A percentile compares a stretch with the other conserved stretches of the same genome.
Conservation (phyloP, 2,888 invertebrate species). For the Celastrina argiolus region DNA sequence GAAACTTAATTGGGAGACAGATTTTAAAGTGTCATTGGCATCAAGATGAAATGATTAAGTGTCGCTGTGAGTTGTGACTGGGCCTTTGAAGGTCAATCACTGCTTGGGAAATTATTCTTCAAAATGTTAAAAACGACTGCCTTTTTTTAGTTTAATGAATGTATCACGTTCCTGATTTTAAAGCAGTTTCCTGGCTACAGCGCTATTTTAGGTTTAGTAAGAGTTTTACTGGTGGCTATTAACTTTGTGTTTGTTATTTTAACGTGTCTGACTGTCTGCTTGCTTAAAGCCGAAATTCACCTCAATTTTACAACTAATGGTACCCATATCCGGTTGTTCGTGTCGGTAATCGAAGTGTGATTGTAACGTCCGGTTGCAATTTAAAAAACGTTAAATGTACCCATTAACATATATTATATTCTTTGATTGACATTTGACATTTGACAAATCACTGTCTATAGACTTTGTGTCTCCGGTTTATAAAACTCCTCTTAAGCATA, state of each 20-base stretch:
- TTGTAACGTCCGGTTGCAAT: background rate
- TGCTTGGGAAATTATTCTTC: background rate
- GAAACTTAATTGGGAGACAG: background rate
- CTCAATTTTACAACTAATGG: background rate
- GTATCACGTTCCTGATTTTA: background rate
- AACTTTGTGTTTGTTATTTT: background rate
- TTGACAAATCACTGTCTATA: background rate
- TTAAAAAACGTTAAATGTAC: background rate
- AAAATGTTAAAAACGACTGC: background rate
- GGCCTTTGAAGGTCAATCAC: background rate
- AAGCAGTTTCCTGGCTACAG: background rate
- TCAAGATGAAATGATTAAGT: background rate
- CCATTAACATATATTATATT: constrained; percentile 8
- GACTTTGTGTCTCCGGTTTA: constrained; percentile 3
- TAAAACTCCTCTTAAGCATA: too few species aligned
- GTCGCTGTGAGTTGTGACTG: background rate
- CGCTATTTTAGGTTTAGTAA: background rate
- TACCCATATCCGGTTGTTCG: background rate
- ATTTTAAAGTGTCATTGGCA: constrained; percentile 5
- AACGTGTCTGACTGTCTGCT: background rate
- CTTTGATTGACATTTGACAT: too few species aligned
- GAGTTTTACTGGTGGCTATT: background rate
- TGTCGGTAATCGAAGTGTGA: constrained; percentile 1
- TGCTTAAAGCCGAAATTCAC: background rate
- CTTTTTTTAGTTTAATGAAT: background rate